Percentiles rank a stretch among this genome's conserved stretches.
phyloP scores from a whole-genome alignment of 1,140 invertebrate genomes.

The Bombus superbus region DNA sequence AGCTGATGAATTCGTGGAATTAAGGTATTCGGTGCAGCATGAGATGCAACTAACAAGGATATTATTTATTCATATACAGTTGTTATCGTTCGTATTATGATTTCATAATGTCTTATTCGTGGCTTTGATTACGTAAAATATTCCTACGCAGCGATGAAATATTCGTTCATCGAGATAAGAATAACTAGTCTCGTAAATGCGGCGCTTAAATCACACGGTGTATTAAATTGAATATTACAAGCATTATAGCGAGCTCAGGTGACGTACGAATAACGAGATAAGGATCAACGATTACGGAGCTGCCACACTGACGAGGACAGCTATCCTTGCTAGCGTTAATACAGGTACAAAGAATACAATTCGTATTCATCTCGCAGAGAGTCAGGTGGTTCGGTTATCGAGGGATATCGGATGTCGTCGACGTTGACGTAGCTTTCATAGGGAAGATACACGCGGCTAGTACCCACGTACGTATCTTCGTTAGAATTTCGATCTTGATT shows the following conservation, averaged over 20 bases:
- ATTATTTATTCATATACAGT: not conserved
- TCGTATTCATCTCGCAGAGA: not conserved
- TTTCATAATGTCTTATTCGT: too few relatives aligned
- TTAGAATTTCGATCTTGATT: not conserved
- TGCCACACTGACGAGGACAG: not conserved
- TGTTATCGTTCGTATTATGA: not conserved
- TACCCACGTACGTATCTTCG: not conserved
- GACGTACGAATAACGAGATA: constrained; percentile 14
- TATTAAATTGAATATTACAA: constrained; percentile 13
- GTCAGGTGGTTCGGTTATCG: not conserved
- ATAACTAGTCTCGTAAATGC: not conserved
- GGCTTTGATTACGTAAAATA: too few relatives aligned
- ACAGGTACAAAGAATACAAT: not conserved
- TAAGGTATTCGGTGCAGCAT: not conserved
- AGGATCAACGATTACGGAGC: not conserved
- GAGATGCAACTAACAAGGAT: not conserved
- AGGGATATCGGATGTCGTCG: not conserved
- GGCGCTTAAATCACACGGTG: not conserved
- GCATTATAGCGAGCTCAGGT: not conserved
- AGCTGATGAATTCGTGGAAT: not conserved
- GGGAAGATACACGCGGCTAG: too few relatives aligned
- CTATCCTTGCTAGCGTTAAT: not conserved
- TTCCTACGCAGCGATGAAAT: not conserved
- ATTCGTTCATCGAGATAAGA: not conserved
- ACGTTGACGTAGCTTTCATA: not conserved